A percentile compares a stretch with the other conserved stretches of the same genome.
phyloP scores from a whole-genome alignment of 2,113 vertebrate species.

The Cygnus atratus region DNA sequence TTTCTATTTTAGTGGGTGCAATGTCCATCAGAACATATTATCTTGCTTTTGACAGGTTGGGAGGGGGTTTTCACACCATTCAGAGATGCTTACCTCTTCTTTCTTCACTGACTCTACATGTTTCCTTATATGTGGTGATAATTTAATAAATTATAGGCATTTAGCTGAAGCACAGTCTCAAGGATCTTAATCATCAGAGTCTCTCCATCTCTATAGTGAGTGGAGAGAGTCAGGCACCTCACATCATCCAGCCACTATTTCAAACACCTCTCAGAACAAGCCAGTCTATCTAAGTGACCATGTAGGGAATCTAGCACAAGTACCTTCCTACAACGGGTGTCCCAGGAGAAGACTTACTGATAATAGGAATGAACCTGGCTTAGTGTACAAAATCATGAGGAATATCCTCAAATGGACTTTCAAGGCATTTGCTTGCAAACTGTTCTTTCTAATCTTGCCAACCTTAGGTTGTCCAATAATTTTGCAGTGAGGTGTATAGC shows the following conservation, averaged over 20 bases:
- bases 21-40: conserved; percentile 32
- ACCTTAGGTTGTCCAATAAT: not conserved
- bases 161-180: not conserved
- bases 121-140: not conserved
- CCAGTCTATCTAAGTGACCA: not conserved
- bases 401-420: not conserved
- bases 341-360: not conserved
- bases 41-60: conserved; percentile 26
- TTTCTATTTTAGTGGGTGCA: not conserved
- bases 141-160: not conserved
- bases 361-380: not conserved
- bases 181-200: not conserved
- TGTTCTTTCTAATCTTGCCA: not conserved
- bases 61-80: conserved; percentile 26
- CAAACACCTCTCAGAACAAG: not conserved
- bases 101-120: not conserved
- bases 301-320: not conserved
- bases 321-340: not conserved
- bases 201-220: not conserved
- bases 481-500: not conserved
- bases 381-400: not conserved
- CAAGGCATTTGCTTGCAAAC: not conserved
- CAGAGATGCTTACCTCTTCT: not conserved
- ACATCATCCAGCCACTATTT: not conserved
- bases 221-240: not conserved